Percentiles rank a stretch among this genome's conserved stretches.
Conservation (phyloP, 1,140 invertebrate genomes). For the Sycobia sp. region DNA sequence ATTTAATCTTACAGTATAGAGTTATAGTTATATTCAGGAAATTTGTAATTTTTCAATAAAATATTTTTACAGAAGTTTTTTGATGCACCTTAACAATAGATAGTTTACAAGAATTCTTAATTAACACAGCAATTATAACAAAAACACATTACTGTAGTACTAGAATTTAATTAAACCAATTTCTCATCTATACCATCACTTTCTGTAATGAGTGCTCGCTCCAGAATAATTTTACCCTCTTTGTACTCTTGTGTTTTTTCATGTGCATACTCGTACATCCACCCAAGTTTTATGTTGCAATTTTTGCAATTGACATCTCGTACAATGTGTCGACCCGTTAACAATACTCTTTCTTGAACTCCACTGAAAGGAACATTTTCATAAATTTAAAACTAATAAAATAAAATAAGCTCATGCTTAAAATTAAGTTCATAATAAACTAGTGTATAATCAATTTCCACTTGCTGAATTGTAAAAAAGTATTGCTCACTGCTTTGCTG, state of each 20-base stretch:
- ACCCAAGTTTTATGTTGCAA: conserved; percentile 76
- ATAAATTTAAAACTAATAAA: background rate
- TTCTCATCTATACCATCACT: conserved; percentile 84
- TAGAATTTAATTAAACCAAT: conserved; percentile 41
- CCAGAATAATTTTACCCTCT: conserved; percentile 69
- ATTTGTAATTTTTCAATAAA: no score
- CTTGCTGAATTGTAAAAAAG: no score
- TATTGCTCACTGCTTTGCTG: no score
- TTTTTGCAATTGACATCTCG: conserved; percentile 56
- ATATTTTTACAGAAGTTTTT: no score
- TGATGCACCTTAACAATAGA: no score
- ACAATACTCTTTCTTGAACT: conserved; percentile 91
- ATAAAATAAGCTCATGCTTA: no score
- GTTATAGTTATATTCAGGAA: no score
- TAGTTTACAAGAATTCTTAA: no score
- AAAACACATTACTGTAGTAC: conserved; percentile 8
- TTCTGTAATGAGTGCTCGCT: conserved; percentile 87
- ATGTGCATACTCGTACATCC: conserved; percentile 96
- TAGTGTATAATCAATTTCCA: no score
- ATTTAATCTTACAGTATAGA: no score
- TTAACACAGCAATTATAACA: no score
- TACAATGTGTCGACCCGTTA: conserved; percentile 95
- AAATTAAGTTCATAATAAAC: no score
- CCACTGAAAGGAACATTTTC: conserved; percentile 65
- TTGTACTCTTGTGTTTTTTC: conserved; percentile 94